A percentile compares a stretch with the other conserved stretches of the same genome.
Evolutionary conservation across 2,797 vertebrate species (phyloP).

Genomic region (Hirundo rustica): DNA sequence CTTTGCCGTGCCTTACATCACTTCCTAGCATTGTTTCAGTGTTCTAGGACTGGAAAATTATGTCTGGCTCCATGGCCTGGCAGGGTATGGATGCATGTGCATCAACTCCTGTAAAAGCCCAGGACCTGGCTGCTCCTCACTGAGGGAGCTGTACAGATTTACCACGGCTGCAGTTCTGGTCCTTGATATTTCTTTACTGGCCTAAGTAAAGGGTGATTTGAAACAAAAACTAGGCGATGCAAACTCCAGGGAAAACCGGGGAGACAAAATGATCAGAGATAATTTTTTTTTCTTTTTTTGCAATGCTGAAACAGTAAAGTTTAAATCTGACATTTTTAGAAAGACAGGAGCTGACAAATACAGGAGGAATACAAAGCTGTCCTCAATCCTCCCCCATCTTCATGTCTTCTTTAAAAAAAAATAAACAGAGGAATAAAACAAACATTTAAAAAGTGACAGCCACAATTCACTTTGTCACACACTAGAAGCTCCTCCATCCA

Average conservation of each 20-base stretch:
- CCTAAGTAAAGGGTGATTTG: neutral
- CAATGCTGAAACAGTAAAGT: neutral
- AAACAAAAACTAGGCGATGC: neutral
- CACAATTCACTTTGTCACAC: neutral
- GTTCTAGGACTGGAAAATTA: neutral
- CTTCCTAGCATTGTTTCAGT: neutral
- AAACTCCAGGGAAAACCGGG: neutral
- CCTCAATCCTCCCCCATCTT: neutral
- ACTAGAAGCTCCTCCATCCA: neutral
- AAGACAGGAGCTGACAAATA: neutral
- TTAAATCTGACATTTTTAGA: slow-evolving; percentile 6
- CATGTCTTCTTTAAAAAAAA: neutral
- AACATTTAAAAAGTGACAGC: neutral
- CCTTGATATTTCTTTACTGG: neutral
- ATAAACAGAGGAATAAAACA: slow-evolving; percentile 3
- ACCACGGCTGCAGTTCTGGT: neutral
- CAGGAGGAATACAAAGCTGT: neutral
- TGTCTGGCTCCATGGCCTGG: neutral
- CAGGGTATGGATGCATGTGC: neutral
- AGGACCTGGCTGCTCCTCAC: neutral
- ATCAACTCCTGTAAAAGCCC: neutral
- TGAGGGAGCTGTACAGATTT: neutral
- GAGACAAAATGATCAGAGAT: neutral
- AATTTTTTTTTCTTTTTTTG: neutral
- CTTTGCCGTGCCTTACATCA: neutral